Evolutionary conservation across 2,888 invertebrate genomes (phyloP).

Genomic region (Ochropleura plecta): DNA sequence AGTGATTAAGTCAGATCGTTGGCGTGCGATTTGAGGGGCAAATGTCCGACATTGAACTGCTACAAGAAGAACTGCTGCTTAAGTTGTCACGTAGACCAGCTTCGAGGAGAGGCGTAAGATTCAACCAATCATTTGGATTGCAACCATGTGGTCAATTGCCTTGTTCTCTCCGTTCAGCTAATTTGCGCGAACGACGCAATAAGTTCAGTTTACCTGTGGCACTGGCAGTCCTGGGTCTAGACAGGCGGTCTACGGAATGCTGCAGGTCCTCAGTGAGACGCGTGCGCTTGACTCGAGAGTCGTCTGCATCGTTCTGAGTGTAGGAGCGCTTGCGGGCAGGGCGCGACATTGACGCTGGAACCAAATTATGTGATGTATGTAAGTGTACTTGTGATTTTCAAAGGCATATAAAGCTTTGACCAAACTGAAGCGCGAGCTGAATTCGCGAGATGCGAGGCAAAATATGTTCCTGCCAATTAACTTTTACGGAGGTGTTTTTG

Average conservation of each 20-base stretch:
- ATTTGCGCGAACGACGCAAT: not conserved
- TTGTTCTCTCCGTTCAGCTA: not conserved
- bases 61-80: not conserved
- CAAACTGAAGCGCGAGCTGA: not conserved
- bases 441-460: not conserved
- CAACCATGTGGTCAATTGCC: not conserved
- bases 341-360: slow-evolving; percentile 64
- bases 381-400: not conserved
- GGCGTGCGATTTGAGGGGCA: not conserved
- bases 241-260: slow-evolving; percentile 79
- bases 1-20: not conserved
- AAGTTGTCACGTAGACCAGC: not conserved
- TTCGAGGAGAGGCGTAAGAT: not conserved
- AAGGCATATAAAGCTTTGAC: not conserved
- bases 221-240: slow-evolving; percentile 80
- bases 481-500: not conserved
- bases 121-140: not conserved
- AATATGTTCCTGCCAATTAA: not conserved
- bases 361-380: not conserved
- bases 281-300: slow-evolving; percentile 75
- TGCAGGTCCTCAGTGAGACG: slow-evolving; percentile 76
- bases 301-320: slow-evolving; percentile 79
- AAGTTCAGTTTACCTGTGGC: slow-evolving; percentile 72
- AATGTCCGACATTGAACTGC: not conserved
- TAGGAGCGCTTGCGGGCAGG: slow-evolving; percentile 83